These are phyloP conservation scores for Prolemur simus DNA, from an alignment of 2,113 vertebrate genomes.

Conservation along the genomic window DNA sequence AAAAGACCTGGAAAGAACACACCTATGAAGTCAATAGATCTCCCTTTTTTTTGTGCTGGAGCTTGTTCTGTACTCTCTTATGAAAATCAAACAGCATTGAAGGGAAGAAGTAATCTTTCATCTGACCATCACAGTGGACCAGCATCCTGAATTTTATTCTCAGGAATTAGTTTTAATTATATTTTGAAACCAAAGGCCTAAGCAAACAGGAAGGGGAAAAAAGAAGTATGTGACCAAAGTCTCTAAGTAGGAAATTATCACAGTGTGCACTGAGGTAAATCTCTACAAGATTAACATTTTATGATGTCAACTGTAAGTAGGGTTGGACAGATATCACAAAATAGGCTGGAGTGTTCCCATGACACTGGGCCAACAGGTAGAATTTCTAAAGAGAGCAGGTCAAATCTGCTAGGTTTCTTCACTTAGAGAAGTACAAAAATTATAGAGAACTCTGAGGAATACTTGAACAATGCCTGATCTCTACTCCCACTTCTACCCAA, in stretches of 20 bases:
- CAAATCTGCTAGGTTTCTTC: not conserved
- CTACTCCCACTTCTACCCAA: not conserved
- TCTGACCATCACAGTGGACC: not conserved
- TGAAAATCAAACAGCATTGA: slow-evolving; percentile 26
- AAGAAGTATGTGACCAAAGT: slow-evolving; percentile 17
- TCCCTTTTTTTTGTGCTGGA: not conserved
- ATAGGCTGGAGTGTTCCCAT: not conserved
- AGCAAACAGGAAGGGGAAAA: slow-evolving; percentile 5
- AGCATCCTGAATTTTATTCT: slow-evolving; percentile 40
- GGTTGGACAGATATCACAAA: not conserved
- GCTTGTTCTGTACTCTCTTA: not conserved
- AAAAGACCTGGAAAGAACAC: not conserved
- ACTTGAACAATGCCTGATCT: not conserved
- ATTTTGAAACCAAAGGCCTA: slow-evolving; percentile 55
- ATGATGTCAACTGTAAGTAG: not conserved
- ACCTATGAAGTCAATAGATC: not conserved
- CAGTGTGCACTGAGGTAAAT: slow-evolving; percentile 27
- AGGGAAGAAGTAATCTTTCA: not conserved
- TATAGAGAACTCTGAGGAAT: not conserved
- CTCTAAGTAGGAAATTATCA: slow-evolving; percentile 45
- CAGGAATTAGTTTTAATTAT: slow-evolving; percentile 48
- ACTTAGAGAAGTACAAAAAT: not conserved
- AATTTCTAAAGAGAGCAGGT: not conserved
- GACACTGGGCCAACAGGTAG: not conserved
- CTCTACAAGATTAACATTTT: slow-evolving; percentile 51